Evolutionary conservation across 2,888 invertebrate genomes (phyloP).

Genomic region (Leucophenga maculata): DNA sequence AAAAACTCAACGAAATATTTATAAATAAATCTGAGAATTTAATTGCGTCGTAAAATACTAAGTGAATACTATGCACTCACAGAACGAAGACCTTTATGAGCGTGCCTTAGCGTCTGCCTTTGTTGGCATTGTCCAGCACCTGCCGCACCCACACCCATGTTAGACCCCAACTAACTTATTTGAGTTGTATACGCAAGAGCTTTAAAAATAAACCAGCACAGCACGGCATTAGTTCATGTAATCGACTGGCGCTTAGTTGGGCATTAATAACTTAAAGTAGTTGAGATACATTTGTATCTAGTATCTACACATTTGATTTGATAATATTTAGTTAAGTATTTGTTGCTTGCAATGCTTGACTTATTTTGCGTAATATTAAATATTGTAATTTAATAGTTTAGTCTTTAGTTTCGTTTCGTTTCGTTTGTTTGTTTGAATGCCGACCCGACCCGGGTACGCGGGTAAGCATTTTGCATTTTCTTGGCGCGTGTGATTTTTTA

Average conservation of each 20-base stretch:
- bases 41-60: not conserved
- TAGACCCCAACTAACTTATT: not conserved
- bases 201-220: constrained; percentile 11
- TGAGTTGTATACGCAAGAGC: constrained; percentile 7
- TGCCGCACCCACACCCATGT: constrained; percentile 2
- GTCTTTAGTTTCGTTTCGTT: too few relatives aligned
- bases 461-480: too few relatives aligned
- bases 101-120: constrained; percentile 8
- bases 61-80: not conserved
- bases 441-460: too few relatives aligned
- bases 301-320: not conserved
- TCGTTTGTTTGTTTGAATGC: too few relatives aligned
- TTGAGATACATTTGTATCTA: not conserved
- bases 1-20: too few relatives aligned
- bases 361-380: not conserved
- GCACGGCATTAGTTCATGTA: constrained; percentile 20
- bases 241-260: constrained; percentile 15
- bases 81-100: not conserved
- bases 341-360: not conserved
- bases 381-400: too few relatives aligned
- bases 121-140: not conserved
- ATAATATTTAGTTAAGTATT: constrained; percentile 2
- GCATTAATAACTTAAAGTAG: not conserved
- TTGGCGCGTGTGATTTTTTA: too few relatives aligned
- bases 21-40: not conserved